phyloP scores from a whole-genome alignment of 2,888 invertebrate genomes.

The Sussaba pulchella region DNA sequence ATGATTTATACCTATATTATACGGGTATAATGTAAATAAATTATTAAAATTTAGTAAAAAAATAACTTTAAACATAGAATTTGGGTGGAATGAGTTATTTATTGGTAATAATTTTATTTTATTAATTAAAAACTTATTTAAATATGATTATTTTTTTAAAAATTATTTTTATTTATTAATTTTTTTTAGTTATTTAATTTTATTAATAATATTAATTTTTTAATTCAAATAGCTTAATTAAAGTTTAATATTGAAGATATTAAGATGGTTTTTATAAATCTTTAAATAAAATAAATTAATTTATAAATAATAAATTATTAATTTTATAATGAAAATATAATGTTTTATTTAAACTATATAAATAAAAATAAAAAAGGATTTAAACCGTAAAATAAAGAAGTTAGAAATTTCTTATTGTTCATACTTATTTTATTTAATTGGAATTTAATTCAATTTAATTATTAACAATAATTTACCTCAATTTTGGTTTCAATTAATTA shows the following conservation, averaged over 20 bases:
- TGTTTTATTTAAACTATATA: conserved; percentile 88
- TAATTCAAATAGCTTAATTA: conserved; percentile 59
- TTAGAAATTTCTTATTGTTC: conserved; percentile 87
- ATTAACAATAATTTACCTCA: conserved; percentile 90
- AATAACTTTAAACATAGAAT: too few relatives aligned
- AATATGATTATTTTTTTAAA: too few relatives aligned
- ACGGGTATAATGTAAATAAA: too few relatives aligned
- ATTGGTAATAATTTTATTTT: conserved; percentile 75
- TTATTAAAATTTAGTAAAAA: too few relatives aligned
- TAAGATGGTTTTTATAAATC: conserved; percentile 84
- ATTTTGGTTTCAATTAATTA: conserved; percentile 87
- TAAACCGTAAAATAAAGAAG: conserved; percentile 86
- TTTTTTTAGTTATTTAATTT: too few relatives aligned
- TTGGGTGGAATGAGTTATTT: conserved; percentile 85
- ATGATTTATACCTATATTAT: too few relatives aligned
- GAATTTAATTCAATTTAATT: conserved; percentile 86
- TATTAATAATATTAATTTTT: conserved; percentile 79
- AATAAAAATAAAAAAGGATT: conserved; percentile 86
- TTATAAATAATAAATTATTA: conserved; percentile 67
- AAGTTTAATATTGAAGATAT: conserved; percentile 85
- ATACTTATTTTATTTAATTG: conserved; percentile 84
- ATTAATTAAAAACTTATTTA: conserved; percentile 82
- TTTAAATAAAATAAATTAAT: conserved; percentile 55
- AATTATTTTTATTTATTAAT: too few relatives aligned
- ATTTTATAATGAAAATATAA: conserved; percentile 88